Evolutionary conservation across 2,888 invertebrate species (phyloP), one percentile per base, ranked within the genome.

Genomic region (Andrena bicolor): DNA sequence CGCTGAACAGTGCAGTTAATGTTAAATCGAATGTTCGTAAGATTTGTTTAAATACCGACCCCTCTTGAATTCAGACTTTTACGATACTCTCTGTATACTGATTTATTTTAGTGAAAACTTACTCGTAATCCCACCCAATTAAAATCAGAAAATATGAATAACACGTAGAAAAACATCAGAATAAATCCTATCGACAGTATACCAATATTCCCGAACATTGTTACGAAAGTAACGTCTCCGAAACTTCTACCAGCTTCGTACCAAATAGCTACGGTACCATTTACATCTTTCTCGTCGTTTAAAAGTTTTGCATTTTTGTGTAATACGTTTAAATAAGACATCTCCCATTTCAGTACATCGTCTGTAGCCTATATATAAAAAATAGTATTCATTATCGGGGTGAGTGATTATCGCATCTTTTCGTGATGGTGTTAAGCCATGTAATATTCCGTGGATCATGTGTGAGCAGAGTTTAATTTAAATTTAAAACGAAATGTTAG

Each of bases 61-160:
- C 1, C 7, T 2, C 30, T 13, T 1, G 2, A 35, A n/a, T 8
- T 26, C n/a, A 23, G 30, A 35, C 3, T 26, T 41, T 28, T 23
- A 30, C 26, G n/a, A 32, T 28, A 41, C 7, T 35, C 58, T 10
- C 51, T 26, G 16, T n/a, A 20, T 20, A 13, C 0, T 23, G 2
- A 16, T 16, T 56, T 48, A 16, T 8, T 6, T 56, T 0, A 6
- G 13, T 2, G 4, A 8, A 32, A 58, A 92, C 94, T 94, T 94
- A 96, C 96, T 92, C 96, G 95, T 84, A 96, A 95, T 94, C 97
- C 97, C 30, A 97, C 94, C 95, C 96, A 96, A 92, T 97, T 97
- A 92, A 95, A 96, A 91, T 96, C 96, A 8, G 97, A 97, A 72
- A 97, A 94, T 83, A 96, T 96, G 85, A 96, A 93, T 85, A 96